Base-by-base conservation (phyloP, 2,888 invertebrate species). In the Amphiduros pacificus region DNA sequence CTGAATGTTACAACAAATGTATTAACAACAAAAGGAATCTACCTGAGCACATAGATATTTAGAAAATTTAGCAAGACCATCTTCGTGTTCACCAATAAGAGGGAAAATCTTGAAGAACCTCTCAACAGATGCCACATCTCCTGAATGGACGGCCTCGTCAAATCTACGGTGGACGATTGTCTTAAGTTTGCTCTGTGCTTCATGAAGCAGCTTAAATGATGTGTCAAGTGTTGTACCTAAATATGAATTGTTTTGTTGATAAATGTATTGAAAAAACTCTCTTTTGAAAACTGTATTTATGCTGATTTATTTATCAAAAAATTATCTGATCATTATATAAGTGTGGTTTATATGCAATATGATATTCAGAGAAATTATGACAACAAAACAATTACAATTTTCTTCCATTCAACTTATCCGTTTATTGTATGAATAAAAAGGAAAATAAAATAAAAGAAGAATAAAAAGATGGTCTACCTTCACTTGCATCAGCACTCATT, bases 81-180 rank as follows among this genome's bases (percentile, higher is more conserved):
- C 92, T 44, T 91, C 89, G 65, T 96, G 92, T 83, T 93, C 90
- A 22, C 94, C 94, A 9, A 99, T 86, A 63, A 97, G 86, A 0
- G 99, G 98, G 83, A 97, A 99, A 75, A 99, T 89, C 83, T 97
- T 97, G 82, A 98, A 98, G 79, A 97, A 93, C 60, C 97, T 86
- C 0, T 91, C 64, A 2, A 63, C 65, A 9, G 63, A 63, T 2
- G 69, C 67, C 11, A 65, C 63, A 60, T 69, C 67, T 6, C 64
- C 70, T 2, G 53, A 20, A 29, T 65, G 67, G 17, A 70, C 71
- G 5, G 70, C 68, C 0, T 62, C 67, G 26, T 70, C 70, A 62
- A 71, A 71, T 78, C 93, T 90, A 56, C 86, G 87, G 53, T 88
- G 88, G 1, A 94, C 88, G 61, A 92, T 89, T 9, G 85, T 84